phyloP scores from a whole-genome alignment of 2,113 vertebrate species.

The Spilogale gracilis region DNA sequence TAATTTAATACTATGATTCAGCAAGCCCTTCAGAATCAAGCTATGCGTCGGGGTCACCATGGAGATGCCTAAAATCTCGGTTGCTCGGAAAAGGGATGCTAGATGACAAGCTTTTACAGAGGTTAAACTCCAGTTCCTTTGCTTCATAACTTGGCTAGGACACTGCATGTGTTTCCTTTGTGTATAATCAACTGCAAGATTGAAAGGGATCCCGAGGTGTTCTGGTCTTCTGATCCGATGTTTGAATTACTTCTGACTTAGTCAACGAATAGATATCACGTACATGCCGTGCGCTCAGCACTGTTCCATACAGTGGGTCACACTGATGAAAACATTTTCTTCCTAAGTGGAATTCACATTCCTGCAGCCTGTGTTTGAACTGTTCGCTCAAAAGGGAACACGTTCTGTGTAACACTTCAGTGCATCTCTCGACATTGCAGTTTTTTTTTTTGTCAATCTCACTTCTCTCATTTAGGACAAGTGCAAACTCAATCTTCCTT shows the following conservation, averaged over 20 bases:
- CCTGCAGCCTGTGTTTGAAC: neutral
- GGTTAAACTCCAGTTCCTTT: neutral
- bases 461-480: neutral
- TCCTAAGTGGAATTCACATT: neutral
- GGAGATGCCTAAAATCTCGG: neutral
- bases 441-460: neutral
- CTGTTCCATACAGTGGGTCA: neutral
- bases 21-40: conserved; percentile 39
- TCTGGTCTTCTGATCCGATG: neutral
- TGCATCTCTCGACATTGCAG: neutral
- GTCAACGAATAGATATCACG: neutral
- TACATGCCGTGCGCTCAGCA: neutral
- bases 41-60: neutral
- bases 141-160: neutral
- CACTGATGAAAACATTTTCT: neutral
- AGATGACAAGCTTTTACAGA: neutral
- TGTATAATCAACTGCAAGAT: neutral
- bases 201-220: neutral
- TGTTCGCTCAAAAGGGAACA: neutral
- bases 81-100: neutral
- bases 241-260: neutral
- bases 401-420: neutral
- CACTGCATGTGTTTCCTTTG: neutral
- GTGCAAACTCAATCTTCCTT: neutral
- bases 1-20: conserved; percentile 29